Evolutionary conservation across 2,113 vertebrate species (phyloP).

Genomic region (Centrocercus urophasianus): DNA sequence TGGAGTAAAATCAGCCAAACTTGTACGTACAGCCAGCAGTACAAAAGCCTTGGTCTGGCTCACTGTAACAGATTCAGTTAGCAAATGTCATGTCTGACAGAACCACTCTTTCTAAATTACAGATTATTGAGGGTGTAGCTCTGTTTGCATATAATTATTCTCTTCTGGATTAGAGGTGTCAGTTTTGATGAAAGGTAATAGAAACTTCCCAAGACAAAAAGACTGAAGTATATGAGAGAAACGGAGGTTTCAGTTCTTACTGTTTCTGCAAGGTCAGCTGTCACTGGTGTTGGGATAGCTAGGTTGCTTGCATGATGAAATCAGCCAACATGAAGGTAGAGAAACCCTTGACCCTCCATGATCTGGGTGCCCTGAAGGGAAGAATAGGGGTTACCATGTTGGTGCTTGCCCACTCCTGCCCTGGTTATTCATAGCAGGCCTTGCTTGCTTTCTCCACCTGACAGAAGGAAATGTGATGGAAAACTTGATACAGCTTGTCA

Average conservation of each 20-base stretch:
- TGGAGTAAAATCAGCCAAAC: neutral
- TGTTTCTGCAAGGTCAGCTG: neutral
- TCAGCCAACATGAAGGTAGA: neutral
- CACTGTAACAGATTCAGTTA: neutral
- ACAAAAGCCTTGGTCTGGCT: neutral
- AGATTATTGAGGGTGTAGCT: neutral
- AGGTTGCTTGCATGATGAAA: neutral
- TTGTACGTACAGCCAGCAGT: neutral
- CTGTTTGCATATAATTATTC: neutral
- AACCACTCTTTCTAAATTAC: neutral
- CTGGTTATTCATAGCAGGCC: neutral
- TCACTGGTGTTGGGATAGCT: neutral
- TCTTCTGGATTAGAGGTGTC: neutral
- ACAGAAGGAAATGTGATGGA: fast-evolving
- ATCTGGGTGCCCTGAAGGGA: neutral
- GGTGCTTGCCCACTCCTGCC: neutral
- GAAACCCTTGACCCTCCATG: neutral
- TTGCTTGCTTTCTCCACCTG: neutral
- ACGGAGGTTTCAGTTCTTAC: neutral
- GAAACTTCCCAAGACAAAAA: neutral
- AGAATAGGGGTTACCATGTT: neutral
- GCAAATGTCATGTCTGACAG: neutral
- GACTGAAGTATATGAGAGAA: neutral
- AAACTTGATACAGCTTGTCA: neutral
- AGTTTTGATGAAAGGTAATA: neutral